These are phyloP conservation scores for Hydrophis major DNA, from an alignment of 2,797 vertebrate species.

Conservation along the genomic window DNA sequence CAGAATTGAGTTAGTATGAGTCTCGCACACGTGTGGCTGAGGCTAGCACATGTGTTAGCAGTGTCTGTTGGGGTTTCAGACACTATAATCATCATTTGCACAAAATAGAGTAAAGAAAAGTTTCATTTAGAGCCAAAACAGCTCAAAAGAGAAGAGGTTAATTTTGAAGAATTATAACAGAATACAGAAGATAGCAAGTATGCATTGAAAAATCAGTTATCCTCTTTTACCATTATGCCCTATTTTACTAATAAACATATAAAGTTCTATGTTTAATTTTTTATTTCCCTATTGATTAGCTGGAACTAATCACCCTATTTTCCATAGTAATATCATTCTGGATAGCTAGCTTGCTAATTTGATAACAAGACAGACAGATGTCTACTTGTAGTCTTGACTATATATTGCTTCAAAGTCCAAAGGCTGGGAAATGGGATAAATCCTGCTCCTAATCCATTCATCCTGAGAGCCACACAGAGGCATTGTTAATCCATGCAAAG, in stretches of 20 bases:
- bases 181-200: background rate
- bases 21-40: background rate
- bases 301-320: background rate
- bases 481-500: background rate
- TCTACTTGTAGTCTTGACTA: background rate
- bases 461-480: background rate
- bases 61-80: background rate
- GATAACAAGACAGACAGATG: background rate
- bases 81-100: background rate
- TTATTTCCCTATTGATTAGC: background rate
- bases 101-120: background rate
- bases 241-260: background rate
- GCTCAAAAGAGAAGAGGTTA: background rate
- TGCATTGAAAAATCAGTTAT: background rate
- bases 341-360: background rate
- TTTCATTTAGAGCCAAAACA: background rate
- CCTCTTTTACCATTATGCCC: background rate
- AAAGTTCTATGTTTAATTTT: background rate
- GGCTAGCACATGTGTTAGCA: background rate
- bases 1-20: background rate
- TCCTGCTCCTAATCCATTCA: background rate
- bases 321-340: background rate
- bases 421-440: background rate
- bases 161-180: background rate
- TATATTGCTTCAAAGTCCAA: background rate